Conservation (phyloP, 2,888 invertebrate genomes). For the Lysandra bellargus region DNA sequence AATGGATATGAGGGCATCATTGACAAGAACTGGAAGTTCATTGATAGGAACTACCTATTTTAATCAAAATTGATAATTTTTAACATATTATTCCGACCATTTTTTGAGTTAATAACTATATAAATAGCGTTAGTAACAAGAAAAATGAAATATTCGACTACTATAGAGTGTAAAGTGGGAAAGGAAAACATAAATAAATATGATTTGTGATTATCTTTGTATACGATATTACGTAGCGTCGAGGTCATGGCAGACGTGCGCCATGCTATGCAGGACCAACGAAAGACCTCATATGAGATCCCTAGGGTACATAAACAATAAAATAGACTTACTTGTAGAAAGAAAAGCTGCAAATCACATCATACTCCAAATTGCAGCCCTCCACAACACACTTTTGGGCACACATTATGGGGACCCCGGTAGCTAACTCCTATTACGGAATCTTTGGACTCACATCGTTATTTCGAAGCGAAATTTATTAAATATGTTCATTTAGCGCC, state of each 20-base stretch:
- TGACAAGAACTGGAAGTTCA: neutral
- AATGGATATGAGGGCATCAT: neutral
- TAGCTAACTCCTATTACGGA: conserved; percentile 61
- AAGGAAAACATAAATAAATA: conserved; percentile 30
- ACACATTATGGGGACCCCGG: conserved; percentile 63
- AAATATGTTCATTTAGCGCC: conserved; percentile 74
- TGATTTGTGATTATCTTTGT: conserved; percentile 30
- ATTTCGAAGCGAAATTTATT: conserved; percentile 54
- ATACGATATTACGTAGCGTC: conserved; percentile 38
- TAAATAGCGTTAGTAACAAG: neutral
- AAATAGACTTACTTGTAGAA: conserved; percentile 74
- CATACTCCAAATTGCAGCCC: conserved; percentile 75
- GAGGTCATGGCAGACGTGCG: conserved; percentile 43
- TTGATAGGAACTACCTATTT: neutral
- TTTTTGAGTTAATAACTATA: neutral
- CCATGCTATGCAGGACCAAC: conserved; percentile 28
- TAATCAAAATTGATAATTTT: neutral
- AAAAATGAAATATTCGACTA: neutral
- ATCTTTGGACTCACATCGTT: conserved; percentile 68
- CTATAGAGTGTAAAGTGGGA: neutral
- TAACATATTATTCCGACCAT: neutral
- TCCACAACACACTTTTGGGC: conserved; percentile 75
- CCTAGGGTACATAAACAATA: conserved; percentile 40
- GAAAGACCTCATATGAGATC: conserved; percentile 25
- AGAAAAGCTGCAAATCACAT: conserved; percentile 77